Evolutionary conservation across 2,113 vertebrate genomes (phyloP), one percentile per base, ranked within the genome.

Genomic region (Dipodomys spectabilis): DNA sequence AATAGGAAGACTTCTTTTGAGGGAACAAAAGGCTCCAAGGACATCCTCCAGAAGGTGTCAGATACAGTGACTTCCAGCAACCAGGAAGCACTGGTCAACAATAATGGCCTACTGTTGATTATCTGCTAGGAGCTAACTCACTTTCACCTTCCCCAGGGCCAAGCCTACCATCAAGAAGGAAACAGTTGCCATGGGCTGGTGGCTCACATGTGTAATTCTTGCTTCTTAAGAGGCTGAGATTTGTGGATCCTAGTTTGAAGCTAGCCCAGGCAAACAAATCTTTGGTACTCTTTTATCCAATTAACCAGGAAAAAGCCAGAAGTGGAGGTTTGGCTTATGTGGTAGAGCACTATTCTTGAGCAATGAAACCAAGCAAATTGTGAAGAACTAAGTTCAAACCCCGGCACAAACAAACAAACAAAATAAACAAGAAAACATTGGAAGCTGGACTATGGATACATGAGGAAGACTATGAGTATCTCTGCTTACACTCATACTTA

Each of bases 21-120:
- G 60, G 2, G 53, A 91, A 64, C 81, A 39, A 49, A n/a, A 96
- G 68, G 75, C 64, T 86, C 82, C 27, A 23, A 69, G 83, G 65
- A 74, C 1, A 19, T 7, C 71, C 67, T 60, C 90, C 84, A 91
- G 44, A 85, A 68, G 92, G 75, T 62, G 68, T 88, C 79, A 57
- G 28, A 44, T 39, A 64, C 28, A 28, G 81, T 71, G 53, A 44
- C 67, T 39, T 23, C 84, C 60, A 45, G 79, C 82, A 92, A 62
- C 16, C 27, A 3, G 5, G 64, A 72, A 79, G 23, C 45, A 65
- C 88, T 8, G 1, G 4, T 88, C 49, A 57, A 81, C 82, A 68
- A 30, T 53, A 85, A 49, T n/a, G 60, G 53, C 30, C 45, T 44
- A 35, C 60, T 67, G 3, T 0, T 64, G 92, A 79, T 73, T 57